phyloP scores from a whole-genome alignment of 2,888 invertebrate species.

The Lacanobia wlatinum region DNA sequence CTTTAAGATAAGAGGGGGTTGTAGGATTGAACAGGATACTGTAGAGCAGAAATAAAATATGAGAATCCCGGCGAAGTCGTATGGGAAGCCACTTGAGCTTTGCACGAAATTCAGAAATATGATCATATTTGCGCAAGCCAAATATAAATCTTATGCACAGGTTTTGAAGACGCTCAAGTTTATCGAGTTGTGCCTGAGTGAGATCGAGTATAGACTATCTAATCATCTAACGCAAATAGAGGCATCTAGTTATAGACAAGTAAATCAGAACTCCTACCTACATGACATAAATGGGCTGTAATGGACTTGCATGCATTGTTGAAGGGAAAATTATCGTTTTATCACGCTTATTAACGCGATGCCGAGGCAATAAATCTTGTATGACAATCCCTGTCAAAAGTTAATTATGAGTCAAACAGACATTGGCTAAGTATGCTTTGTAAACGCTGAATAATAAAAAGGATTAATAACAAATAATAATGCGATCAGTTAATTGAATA shows the following conservation, averaged over 20 bases:
- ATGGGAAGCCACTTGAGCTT: too few relatives aligned
- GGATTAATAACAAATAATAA: conserved; percentile 12
- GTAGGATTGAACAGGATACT: too few relatives aligned
- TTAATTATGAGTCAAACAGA: conserved; percentile 39
- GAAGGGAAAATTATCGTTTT: conserved; percentile 27
- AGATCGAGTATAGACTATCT: background rate
- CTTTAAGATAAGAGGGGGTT: too few relatives aligned
- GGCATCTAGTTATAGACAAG: background rate
- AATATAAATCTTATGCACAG: too few relatives aligned
- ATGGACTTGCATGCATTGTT: conserved; percentile 6
- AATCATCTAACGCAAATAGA: background rate
- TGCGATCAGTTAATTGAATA: conserved; percentile 7
- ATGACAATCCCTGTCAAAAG: conserved; percentile 49
- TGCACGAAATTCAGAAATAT: too few relatives aligned
- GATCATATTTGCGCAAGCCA: too few relatives aligned
- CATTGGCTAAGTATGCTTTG: conserved; percentile 32
- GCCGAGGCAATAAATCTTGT: conserved; percentile 48
- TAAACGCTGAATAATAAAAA: conserved; percentile 39
- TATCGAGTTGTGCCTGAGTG: too few relatives aligned
- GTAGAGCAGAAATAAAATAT: too few relatives aligned
- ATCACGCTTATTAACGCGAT: conserved; percentile 27
- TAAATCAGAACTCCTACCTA: background rate
- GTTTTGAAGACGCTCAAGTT: too few relatives aligned
- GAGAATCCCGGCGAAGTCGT: too few relatives aligned
- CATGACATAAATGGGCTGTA: background rate